Evolutionary conservation across 1,140 invertebrate genomes (phyloP).

Genomic region (Pseudomyrmex flavicornis): DNA sequence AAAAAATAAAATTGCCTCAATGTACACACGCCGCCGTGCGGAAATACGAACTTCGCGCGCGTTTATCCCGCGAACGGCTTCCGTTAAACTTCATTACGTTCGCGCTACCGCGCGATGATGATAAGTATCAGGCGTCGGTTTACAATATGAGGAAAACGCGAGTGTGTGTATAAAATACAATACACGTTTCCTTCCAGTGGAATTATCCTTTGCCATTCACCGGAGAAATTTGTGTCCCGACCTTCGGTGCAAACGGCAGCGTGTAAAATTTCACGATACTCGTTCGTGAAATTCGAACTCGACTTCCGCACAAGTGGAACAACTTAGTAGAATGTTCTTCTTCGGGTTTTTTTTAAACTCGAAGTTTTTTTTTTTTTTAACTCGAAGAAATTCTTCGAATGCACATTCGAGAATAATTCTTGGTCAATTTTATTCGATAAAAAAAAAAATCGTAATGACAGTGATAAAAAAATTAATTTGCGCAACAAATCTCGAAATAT

Average conservation of each 20-base stretch:
- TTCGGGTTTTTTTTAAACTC: neutral
- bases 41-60: slow-evolving; percentile 1
- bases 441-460: no score
- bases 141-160: slow-evolving; percentile 36
- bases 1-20: slow-evolving; percentile 47
- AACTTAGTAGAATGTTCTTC: slow-evolving; percentile 1
- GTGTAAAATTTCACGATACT: neutral
- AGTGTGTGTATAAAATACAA: slow-evolving; percentile 14
- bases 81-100: slow-evolving; percentile 55
- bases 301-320: no score
- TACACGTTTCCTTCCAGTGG: slow-evolving; percentile 11
- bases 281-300: neutral
- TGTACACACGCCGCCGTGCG: slow-evolving; percentile 25
- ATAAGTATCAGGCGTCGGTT: slow-evolving; percentile 46
- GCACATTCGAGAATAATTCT: no score
- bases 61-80: slow-evolving; percentile 7
- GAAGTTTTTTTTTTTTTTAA: no score
- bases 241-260: slow-evolving; percentile 22
- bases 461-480: no score
- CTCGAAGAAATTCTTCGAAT: no score
- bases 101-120: slow-evolving; percentile 7
- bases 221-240: slow-evolving; percentile 4
- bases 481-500: no score
- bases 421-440: no score
- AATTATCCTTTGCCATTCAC: slow-evolving; percentile 32